Conservation (phyloP, 1,140 invertebrate species). For the Mizuhopecten yessoensis region DNA sequence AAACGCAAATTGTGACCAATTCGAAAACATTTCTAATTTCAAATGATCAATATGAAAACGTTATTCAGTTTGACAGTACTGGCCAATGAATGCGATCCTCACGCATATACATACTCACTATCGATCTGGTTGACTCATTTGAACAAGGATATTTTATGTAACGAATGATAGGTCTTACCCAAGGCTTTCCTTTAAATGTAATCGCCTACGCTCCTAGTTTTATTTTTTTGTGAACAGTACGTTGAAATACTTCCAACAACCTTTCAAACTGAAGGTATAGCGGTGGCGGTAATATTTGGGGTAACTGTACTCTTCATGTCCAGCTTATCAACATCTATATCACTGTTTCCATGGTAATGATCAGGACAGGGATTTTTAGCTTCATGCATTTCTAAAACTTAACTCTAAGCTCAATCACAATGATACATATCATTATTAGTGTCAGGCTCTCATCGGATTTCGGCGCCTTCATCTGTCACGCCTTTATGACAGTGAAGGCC, state of each 20-base stretch:
- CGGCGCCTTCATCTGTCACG: conserved; percentile 98
- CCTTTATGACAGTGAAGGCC: conserved; percentile 94
- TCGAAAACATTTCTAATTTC: conserved; percentile 88
- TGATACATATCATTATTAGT: conserved; percentile 99
- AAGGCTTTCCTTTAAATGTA: conserved; percentile 65
- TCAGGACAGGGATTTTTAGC: conserved; percentile 96
- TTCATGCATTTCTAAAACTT: conserved; percentile 98
- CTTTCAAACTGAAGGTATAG: conserved; percentile 95
- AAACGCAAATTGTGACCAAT: conserved; percentile 88
- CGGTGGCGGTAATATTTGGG: conserved; percentile 96
- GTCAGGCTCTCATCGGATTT: conserved; percentile 99
- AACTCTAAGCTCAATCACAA: conserved; percentile 97
- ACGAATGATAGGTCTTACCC: conserved; percentile 68
- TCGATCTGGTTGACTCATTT: conserved; percentile 66
- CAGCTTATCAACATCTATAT: conserved; percentile 97
- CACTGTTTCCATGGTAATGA: conserved; percentile 96
- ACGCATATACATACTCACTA: conserved; percentile 70
- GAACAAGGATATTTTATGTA: conserved; percentile 74
- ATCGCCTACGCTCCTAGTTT: conserved; percentile 75
- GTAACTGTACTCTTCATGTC: conserved; percentile 98
- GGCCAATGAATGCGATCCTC: conserved; percentile 90
- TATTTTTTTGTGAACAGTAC: conserved; percentile 87
- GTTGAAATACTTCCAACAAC: conserved; percentile 96
- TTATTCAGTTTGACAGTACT: conserved; percentile 92
- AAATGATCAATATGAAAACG: conserved; percentile 86